Evolutionary conservation across 2,797 vertebrate species (phyloP), one percentile per base, ranked within the genome.

Genomic region (Hephaestus fuliginosus): DNA sequence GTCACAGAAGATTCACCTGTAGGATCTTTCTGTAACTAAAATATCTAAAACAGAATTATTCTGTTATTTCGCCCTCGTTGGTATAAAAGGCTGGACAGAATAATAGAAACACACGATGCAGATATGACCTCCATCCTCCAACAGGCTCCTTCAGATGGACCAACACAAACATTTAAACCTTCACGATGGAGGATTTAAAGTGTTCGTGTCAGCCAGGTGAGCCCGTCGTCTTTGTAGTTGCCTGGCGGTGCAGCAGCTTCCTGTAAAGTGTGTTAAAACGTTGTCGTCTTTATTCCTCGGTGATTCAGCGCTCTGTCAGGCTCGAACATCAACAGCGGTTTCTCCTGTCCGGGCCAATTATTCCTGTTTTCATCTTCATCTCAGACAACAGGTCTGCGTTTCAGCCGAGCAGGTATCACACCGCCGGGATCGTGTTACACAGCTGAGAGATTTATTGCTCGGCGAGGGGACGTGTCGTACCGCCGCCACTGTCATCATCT

Each of bases 391-490:
- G 72, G 71, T 78, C 74, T 14, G 62, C 60, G 1, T 76, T 62
- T 67, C 7, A 74, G 69, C 56, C 43, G 10, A 52, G 73, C 86
- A 86, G 86, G 84, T 86, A 86, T 88, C 73, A 84, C 76, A 65
- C 68, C 53, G 52, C 33, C 14, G 43, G 72, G 61, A 76, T 88
- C 63, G 76, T 82, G 84, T 88, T 86, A 84, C 84, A 86, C 81
- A 72, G 79, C 84, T 80, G 84, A 84, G 78, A 83, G 77, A 76
- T 76, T 83, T 76, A 83, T 46, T 74, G 78, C 84, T 84, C 73
- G 2, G 69, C 43, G 63, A 82, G 76, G 84, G 81, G 82, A 86
- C 63, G 66, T 70, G 86, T 82, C 52, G 69, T 65, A 17, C 83
- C 15, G 77, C 76, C 67, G 22, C 63, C 52, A 13, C 64, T 44